Base-by-base conservation (phyloP, 2,797 vertebrate species). In the Tapirus indicus region DNA sequence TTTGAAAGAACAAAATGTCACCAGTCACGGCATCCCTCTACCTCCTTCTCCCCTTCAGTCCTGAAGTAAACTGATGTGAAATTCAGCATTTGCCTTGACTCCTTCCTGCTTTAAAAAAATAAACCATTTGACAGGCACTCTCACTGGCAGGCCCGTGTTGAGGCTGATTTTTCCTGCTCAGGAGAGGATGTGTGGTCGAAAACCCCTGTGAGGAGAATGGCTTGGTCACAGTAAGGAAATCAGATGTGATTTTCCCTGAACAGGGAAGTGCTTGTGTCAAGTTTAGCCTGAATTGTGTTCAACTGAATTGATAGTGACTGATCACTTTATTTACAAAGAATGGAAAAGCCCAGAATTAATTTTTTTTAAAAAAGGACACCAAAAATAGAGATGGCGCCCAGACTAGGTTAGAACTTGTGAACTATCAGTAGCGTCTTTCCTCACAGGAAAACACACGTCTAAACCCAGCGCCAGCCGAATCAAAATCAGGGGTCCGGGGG, bases 401-500 rank as follows among this genome's bases (percentile, higher is more conserved):
- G 25, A 23, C 32, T 83, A 60, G 38, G 69, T 68, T 79, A 75
- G 54, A 89, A 97, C 16, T 80, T 96, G 62, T 41, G 47, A 89
- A 84, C 62, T 9, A 87, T 92, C 47, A 58, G 66, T 72, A 49
- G 68, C 38, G 75, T 91, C 85, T 94, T 95, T 69, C 10, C 92
- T 97, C 91, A n/a, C 52, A 66, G 66, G 35, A 91, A 93, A 97
- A 95, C 68, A 95, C 64, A 94, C 27, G 92, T 96, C 97, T 93
- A 93, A 97, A 97, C 62, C 96, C 6, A 77, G 78, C 87, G 60
- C 68, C 96, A 88, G 88, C n/a, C 4, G 92, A 96, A 94, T 88
- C 96, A 95, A 98, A 95, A 97, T 96, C 85, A 94, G 97, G 96
- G 94, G 77, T 41, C 92, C 85, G 7, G 88, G 94, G 21, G 14